Conservation (phyloP, 1,140 invertebrate genomes). For the Drosophila nasuta region DNA sequence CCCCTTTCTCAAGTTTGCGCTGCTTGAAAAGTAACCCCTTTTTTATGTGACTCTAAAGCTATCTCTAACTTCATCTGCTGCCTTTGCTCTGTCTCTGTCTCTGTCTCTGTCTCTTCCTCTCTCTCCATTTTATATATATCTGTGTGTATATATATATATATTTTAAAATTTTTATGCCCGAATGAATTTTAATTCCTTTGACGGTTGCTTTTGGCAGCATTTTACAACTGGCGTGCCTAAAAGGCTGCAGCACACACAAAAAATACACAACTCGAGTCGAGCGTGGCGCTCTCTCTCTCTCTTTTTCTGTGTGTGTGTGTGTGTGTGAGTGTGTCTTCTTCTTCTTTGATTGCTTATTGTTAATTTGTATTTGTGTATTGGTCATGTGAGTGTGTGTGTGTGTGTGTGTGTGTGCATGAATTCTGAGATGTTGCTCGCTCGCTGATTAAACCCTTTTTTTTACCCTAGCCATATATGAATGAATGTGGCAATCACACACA, state of each 20-base stretch:
- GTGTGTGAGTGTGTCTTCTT: constrained; percentile 21
- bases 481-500: constrained; percentile 54
- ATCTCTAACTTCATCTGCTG: constrained; percentile 33
- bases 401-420: constrained; percentile 41
- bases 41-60: constrained; percentile 61
- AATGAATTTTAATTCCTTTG: constrained; percentile 83
- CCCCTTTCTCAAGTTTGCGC: constrained; percentile 20
- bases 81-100: neutral
- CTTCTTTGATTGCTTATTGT: constrained; percentile 82
- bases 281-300: neutral
- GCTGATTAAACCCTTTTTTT: constrained; percentile 83
- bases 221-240: constrained; percentile 78
- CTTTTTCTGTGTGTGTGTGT: no score
- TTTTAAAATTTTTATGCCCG: constrained; percentile 82
- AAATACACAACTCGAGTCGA: constrained; percentile 13
- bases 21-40: constrained; percentile 76
- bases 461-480: constrained; percentile 49
- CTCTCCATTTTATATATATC: constrained; percentile 18
- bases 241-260: constrained; percentile 56
- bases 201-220: constrained; percentile 68
- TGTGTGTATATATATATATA: constrained; percentile 61
- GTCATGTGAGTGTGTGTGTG: constrained; percentile 30
- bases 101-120: constrained; percentile 7
- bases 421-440: constrained; percentile 53
- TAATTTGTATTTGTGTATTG: constrained; percentile 83